These are phyloP conservation scores for Vanessa cardui DNA, from an alignment of 2,888 invertebrate species.

Conservation along the genomic window DNA sequence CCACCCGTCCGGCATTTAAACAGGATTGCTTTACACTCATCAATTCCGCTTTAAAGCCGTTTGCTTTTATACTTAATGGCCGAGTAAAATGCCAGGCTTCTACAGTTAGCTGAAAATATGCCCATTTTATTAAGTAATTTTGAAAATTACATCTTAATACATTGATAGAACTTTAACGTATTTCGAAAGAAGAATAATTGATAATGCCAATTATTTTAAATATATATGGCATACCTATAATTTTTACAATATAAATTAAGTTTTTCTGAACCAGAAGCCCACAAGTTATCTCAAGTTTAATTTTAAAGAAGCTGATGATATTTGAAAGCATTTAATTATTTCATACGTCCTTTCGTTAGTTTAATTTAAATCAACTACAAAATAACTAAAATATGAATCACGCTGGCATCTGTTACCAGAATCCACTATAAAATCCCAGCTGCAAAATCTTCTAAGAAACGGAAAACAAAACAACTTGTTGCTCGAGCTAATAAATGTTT, in stretches of 20 bases:
- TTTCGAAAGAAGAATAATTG: too few relatives aligned
- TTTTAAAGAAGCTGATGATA: too few relatives aligned
- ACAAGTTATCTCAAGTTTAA: too few relatives aligned
- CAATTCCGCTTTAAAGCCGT: slow-evolving; percentile 67
- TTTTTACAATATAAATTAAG: too few relatives aligned
- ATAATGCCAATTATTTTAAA: too few relatives aligned
- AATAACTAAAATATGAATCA: background rate
- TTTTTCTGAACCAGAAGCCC: too few relatives aligned
- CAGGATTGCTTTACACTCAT: slow-evolving; percentile 70
- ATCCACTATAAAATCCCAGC: slow-evolving; percentile 51
- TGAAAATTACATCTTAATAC: too few relatives aligned
- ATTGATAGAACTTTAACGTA: too few relatives aligned
- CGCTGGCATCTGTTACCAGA: slow-evolving; percentile 37
- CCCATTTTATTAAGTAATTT: slow-evolving; percentile 15
- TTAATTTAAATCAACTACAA: too few relatives aligned
- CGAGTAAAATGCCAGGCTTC: slow-evolving; percentile 55
- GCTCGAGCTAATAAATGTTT: slow-evolving; percentile 74
- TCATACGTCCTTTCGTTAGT: too few relatives aligned
- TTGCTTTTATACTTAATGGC: slow-evolving; percentile 72
- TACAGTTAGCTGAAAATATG: slow-evolving; percentile 1
- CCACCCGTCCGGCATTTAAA: slow-evolving; percentile 59
- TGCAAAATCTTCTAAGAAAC: slow-evolving; percentile 44
- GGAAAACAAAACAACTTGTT: slow-evolving; percentile 61
- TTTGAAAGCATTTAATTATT: too few relatives aligned
- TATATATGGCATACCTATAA: too few relatives aligned